These are phyloP conservation scores for Parotocinclus haroldoi DNA, from an alignment of 2,797 vertebrate genomes.

Conservation along the genomic window DNA sequence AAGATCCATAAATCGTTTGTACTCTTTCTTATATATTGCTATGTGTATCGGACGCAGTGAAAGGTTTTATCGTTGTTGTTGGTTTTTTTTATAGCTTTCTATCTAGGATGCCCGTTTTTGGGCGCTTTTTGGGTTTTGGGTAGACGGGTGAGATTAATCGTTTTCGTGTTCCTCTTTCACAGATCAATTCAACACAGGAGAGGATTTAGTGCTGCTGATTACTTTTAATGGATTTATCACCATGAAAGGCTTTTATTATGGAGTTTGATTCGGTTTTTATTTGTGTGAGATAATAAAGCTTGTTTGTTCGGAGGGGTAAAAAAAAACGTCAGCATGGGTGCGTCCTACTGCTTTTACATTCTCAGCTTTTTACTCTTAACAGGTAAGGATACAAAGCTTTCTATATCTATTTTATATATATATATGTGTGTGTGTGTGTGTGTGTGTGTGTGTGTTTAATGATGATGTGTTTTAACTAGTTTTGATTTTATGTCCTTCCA, in stretches of 20 bases:
- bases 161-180: constrained; percentile 24
- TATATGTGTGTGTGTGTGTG: too few relatives aligned
- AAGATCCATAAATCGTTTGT: too few relatives aligned
- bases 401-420: too few relatives aligned
- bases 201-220: constrained; percentile 27
- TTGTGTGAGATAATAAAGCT: not conserved
- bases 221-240: constrained; percentile 29
- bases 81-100: too few relatives aligned
- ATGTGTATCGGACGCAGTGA: too few relatives aligned
- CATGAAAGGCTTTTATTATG: constrained; percentile 9
- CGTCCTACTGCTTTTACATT: not conserved
- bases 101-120: too few relatives aligned
- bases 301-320: not conserved
- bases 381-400: not conserved
- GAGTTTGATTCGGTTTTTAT: constrained; percentile 13
- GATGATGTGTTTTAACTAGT: not conserved
- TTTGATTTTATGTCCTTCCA: constrained; percentile 41
- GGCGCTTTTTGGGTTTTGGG: too few relatives aligned
- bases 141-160: not conserved
- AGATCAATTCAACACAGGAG: not conserved
- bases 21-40: too few relatives aligned
- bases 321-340: not conserved
- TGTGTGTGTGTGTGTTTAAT: too few relatives aligned
- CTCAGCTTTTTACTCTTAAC: not conserved
- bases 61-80: too few relatives aligned